Evolutionary conservation across 2,113 vertebrate species (phyloP).

Genomic region (Apeltes quadracus): DNA sequence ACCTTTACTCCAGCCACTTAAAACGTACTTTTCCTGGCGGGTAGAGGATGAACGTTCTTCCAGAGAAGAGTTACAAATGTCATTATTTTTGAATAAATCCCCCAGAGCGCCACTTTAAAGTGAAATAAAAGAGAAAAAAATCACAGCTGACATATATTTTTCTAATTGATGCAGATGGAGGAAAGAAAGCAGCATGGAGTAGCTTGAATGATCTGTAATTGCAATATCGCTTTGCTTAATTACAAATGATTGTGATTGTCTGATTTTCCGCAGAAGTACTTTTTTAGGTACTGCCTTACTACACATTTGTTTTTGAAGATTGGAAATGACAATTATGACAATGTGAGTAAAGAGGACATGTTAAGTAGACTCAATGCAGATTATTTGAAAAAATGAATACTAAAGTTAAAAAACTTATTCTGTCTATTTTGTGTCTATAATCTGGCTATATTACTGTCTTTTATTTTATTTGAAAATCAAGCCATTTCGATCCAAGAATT

Average conservation of each 20-base stretch:
- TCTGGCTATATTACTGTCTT: no score
- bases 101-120: conserved; percentile 87
- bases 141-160: conserved; percentile 93
- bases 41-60: conserved; percentile 69
- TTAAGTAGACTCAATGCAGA: conserved; percentile 78
- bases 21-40: conserved; percentile 58
- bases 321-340: conserved; percentile 93
- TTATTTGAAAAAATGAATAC: conserved; percentile 70
- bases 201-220: conserved; percentile 95
- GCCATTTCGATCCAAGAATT: conserved; percentile 25
- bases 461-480: conserved; percentile 40
- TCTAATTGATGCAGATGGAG: conserved; percentile 92
- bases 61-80: conserved; percentile 81
- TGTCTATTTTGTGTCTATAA: conserved; percentile 59
- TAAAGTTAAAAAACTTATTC: conserved; percentile 87
- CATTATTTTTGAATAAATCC: conserved; percentile 86
- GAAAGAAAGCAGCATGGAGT: conserved; percentile 88
- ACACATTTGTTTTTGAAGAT: conserved; percentile 94
- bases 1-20: conserved; percentile 68
- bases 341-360: conserved; percentile 78
- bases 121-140: conserved; percentile 87
- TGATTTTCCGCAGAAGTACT: conserved; percentile 91
- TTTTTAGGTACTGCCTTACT: conserved; percentile 88
- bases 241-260: conserved; percentile 98
- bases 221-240: conserved; percentile 96